Conservation (phyloP, 2,113 vertebrate genomes). For the Gnathonemus longibarbis region DNA sequence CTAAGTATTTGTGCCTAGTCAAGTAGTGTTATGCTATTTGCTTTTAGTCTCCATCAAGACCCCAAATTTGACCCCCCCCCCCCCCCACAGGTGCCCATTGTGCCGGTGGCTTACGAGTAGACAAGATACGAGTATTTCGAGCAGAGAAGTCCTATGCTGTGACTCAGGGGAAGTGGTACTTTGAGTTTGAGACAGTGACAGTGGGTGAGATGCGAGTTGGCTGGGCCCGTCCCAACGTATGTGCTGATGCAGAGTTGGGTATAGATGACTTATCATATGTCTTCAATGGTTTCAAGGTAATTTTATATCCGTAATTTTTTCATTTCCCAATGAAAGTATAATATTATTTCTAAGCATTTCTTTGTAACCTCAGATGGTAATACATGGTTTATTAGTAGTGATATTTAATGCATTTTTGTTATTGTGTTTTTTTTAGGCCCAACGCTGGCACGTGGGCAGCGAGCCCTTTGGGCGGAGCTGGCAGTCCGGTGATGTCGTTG, state of each 20-base stretch:
- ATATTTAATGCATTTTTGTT: neutral
- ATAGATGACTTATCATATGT: slow-evolving; percentile 80
- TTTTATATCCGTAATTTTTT: neutral
- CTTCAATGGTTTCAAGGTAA: slow-evolving; percentile 83
- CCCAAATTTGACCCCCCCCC: neutral
- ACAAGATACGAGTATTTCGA: slow-evolving; percentile 77
- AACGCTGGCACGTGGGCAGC: slow-evolving; percentile 84
- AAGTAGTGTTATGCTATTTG: neutral
- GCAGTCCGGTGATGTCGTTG: slow-evolving; percentile 81
- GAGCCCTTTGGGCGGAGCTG: slow-evolving; percentile 82
- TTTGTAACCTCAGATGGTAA: neutral
- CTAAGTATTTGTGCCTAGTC: neutral
- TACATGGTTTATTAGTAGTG: neutral
- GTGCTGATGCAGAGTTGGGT: slow-evolving; percentile 75
- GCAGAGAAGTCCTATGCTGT: slow-evolving; percentile 77
- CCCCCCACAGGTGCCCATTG: slow-evolving; percentile 52
- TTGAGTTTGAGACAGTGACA: slow-evolving; percentile 83
- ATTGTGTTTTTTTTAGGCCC: slow-evolving; percentile 58
- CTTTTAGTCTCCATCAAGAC: neutral
- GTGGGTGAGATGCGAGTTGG: slow-evolving; percentile 89
- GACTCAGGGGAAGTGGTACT: slow-evolving; percentile 84
- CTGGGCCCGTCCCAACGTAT: slow-evolving; percentile 76
- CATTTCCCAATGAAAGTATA: neutral
- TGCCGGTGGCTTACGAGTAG: slow-evolving; percentile 47
- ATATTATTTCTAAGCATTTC: neutral